Evolutionary conservation across 1,140 invertebrate species (phyloP), one percentile per base, ranked within the genome.

Genomic region (Asbolus verrucosus): DNA sequence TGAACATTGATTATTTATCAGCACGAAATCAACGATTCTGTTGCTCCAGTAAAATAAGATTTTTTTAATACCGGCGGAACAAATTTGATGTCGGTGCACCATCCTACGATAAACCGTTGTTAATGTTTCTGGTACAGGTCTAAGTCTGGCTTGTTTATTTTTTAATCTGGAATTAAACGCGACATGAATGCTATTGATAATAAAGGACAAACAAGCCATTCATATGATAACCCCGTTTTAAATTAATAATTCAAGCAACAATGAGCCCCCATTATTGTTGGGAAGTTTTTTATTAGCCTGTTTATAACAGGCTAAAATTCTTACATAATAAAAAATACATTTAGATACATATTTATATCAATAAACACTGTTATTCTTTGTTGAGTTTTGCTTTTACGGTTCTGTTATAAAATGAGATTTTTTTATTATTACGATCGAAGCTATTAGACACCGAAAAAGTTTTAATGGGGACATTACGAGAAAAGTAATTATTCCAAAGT

Each of bases 261-360:
- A 54, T 54, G 6, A 54, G 43, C 43, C 43, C 43, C 19, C 15
- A 21, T 50, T 50, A 50, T 50, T 50, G 43, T 18, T 19, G 43
- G 43, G 19, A 54, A 54, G 46, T 27, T 63, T 63, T 46, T 63
- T 63, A 38, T 59, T 50, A 16, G 43, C 11, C 15, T 15, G 21
- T 60, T 62, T 62, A 62, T 24, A 13, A 36, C 46, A 21, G 21
- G 46, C 24, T 54, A 54, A 50, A 50, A 27, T 54, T 54, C 46
- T 54, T 13, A 54, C 36, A 36, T 62, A 62, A 6, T 62, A 62
- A 62, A 62, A 62, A 62, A 62, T 62, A 62, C 54, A 36, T 62
- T 36, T 36, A 19, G 30, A 62, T 62, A 36, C 61, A 63, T 63
- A 63, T 63, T 63, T 63, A 63, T 38, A 63, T 63, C 61, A 39